Conservation (phyloP, 1,140 invertebrate species). For the Lysiphlebus fabarum region DNA sequence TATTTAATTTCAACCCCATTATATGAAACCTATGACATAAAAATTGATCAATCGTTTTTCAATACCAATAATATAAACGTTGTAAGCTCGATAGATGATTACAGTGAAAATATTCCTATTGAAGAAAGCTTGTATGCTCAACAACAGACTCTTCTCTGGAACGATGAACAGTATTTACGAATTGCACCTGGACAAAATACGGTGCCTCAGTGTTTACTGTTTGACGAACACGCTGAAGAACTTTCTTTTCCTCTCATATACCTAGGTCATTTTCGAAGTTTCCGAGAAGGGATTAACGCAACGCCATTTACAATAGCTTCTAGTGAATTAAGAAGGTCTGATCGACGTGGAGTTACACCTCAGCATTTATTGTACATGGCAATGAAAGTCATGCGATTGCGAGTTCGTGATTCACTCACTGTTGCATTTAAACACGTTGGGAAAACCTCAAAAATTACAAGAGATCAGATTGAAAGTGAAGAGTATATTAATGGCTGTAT, state of each 20-base stretch:
- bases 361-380: constrained; percentile 26
- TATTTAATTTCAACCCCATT: constrained; percentile 23
- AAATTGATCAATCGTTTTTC: constrained; percentile 13
- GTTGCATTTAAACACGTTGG: constrained; percentile 31
- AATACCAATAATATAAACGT: background rate
- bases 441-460: constrained; percentile 20
- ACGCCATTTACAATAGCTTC: constrained; percentile 28
- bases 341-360: constrained; percentile 22
- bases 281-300: constrained; percentile 26
- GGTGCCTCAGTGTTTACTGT: constrained; percentile 26
- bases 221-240: constrained; percentile 39
- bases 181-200: constrained; percentile 36
- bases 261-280: constrained; percentile 34
- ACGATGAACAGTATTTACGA: constrained; percentile 35
- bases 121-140: constrained; percentile 34
- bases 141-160: constrained; percentile 42
- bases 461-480: background rate
- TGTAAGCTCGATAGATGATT: constrained; percentile 21
- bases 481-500: constrained; percentile 25
- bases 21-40: constrained; percentile 25
- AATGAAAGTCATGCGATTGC: constrained; percentile 27
- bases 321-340: constrained; percentile 29
- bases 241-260: constrained; percentile 44
- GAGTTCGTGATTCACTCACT: constrained; percentile 21
- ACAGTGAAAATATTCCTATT: constrained; percentile 32